Evolutionary conservation across 2,888 invertebrate genomes (phyloP).

Genomic region (Leptopilina myrica): DNA sequence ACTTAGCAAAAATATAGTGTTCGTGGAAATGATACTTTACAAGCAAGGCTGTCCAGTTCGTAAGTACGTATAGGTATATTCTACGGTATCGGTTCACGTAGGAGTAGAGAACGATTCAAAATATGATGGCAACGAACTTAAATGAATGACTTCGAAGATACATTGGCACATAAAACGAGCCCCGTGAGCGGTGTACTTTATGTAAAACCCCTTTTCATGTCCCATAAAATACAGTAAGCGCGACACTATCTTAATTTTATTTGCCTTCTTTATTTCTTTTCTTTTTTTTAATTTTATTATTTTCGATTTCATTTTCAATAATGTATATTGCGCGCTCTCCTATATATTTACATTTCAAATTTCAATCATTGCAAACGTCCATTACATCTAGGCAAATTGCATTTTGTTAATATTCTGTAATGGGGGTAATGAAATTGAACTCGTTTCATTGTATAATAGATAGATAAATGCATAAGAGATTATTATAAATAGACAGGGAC

Average conservation of each 20-base stretch:
- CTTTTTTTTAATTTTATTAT: not conserved
- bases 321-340: not conserved
- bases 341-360: too few species aligned
- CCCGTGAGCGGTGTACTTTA: constrained; percentile 29
- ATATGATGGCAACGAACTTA: constrained; percentile 31
- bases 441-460: too few species aligned
- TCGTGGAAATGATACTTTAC: constrained; percentile 34
- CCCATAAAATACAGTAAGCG: constrained; percentile 38
- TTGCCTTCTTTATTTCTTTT: constrained; percentile 2
- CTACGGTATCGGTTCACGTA: constrained; percentile 28
- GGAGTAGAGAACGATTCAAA: constrained; percentile 38
- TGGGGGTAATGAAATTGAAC: too few species aligned
- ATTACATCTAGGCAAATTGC: too few species aligned
- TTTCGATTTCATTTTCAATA: not conserved
- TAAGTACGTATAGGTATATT: constrained; percentile 9
- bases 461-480: too few species aligned
- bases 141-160: constrained; percentile 38
- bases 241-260: constrained; percentile 25
- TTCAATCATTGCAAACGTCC: too few species aligned
- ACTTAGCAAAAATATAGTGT: not conserved
- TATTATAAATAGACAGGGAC: too few species aligned
- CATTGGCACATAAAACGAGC: constrained; percentile 40
- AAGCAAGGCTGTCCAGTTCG: constrained; percentile 28
- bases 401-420: too few species aligned
- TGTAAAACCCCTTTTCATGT: constrained; percentile 29